These are phyloP conservation scores for Adineta ricciae DNA, from an alignment of 2,888 invertebrate genomes.

Conservation along the genomic window DNA sequence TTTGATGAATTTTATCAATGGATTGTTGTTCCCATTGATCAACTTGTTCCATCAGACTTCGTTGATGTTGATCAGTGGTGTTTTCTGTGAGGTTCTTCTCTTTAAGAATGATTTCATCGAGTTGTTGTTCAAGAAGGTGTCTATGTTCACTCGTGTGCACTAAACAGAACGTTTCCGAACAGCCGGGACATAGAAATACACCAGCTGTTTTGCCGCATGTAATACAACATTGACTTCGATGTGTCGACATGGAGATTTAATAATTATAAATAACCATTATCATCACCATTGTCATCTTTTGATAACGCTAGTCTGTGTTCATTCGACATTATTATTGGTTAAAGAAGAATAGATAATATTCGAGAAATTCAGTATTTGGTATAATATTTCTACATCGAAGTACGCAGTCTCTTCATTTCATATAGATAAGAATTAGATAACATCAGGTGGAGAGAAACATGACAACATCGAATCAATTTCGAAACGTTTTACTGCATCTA, in stretches of 20 bases:
- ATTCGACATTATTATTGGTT: no score
- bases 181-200: not conserved
- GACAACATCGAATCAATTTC: no score
- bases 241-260: not conserved
- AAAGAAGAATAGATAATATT: no score
- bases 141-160: not conserved
- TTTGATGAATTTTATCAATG: not conserved
- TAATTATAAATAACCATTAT: not conserved
- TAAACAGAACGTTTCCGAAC: not conserved
- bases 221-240: not conserved
- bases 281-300: no score
- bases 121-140: not conserved
- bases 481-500: no score
- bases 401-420: no score
- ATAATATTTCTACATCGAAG: no score
- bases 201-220: not conserved
- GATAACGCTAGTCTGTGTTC: no score
- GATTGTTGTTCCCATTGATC: not conserved
- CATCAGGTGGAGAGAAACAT: no score
- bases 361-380: no score
- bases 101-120: not conserved
- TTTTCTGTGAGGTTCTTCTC: not conserved
- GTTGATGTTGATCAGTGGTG: not conserved
- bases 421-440: no score
- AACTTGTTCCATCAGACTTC: not conserved